These are phyloP conservation scores for Petrolisthes cinctipes DNA, from an alignment of 2,888 invertebrate genomes.

Conservation along the genomic window DNA sequence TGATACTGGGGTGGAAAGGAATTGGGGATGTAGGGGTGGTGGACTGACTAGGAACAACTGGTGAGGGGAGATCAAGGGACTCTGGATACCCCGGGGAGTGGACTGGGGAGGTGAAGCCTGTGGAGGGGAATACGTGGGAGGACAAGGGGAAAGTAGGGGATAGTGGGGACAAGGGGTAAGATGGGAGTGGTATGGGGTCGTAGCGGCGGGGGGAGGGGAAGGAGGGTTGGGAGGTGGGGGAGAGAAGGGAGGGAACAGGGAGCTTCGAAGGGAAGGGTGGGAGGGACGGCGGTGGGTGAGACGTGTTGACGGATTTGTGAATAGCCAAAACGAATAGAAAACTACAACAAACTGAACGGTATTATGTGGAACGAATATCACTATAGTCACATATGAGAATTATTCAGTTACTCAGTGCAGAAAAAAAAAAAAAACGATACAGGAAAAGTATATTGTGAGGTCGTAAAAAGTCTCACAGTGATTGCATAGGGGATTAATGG, in stretches of 20 bases:
- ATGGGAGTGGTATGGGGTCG: background rate
- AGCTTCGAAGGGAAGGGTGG: background rate
- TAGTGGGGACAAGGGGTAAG: background rate
- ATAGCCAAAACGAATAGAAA: background rate
- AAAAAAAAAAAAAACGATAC: too few relatives aligned
- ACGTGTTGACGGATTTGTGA: conserved; percentile 2
- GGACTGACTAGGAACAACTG: background rate
- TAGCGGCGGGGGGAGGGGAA: conserved; percentile 4
- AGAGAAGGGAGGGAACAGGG: background rate
- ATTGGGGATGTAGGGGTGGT: background rate
- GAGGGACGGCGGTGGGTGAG: background rate
- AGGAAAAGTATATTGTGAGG: too few relatives aligned
- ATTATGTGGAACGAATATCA: too few relatives aligned
- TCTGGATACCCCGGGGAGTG: background rate
- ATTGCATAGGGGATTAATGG: too few relatives aligned
- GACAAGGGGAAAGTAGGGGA: background rate
- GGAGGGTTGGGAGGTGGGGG: background rate
- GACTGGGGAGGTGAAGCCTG: background rate
- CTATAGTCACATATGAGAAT: too few relatives aligned
- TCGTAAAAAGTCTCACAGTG: too few relatives aligned
- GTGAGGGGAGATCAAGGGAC: background rate
- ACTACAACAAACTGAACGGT: background rate
- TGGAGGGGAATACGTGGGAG: background rate
- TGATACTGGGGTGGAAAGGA: background rate
- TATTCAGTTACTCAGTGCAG: too few relatives aligned